Evolutionary conservation across 2,888 invertebrate genomes (phyloP), one percentile per base, ranked within the genome.

Genomic region (Cheilosia vernalis): DNA sequence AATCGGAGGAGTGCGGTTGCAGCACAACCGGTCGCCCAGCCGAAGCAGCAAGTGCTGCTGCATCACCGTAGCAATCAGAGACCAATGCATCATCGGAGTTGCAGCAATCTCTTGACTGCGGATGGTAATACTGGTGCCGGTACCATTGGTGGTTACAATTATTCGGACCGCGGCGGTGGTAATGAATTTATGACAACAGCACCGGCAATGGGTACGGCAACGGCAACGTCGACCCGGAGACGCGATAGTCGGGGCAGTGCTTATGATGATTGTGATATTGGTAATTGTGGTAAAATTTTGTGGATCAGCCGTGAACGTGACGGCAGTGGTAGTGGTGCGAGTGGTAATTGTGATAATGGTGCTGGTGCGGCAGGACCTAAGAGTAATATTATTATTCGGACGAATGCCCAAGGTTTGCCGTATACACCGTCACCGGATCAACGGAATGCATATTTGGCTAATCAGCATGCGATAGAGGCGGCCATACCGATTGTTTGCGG

Each of bases 401-500:
- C 91, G 66, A 90, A 90, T 87, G 88, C 89, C 69, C 88, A 91
- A 76, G 90, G 91, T 40, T 88, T 91, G 85, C 92, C 92, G 6
- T 90, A 90, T 58, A 92, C 91, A 5, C 92, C 91, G 2, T 85
- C 88, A 67, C 91, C 92, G 30, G 88, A 88, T 27, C 89, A 90
- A 76, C 87, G 90, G 6, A 91, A 89, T 55, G 89, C 90, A 2
- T 92, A 89, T 81, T 88, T 92, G 86, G 91, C 91, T 74, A 92
- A 92, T 88, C 90, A 90, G 74, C 89, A 89, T 87, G 91, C 91
- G 55, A 90, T 91, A 60, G 90, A 89, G 58, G 90, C 94, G 88
- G 93, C 94, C 90, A 94, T 95, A 92, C 95, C 96, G 83, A 94
- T 95, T 90, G 94, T 96, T 88, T 96, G 96, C 91, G 95, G 95